Percentiles rank a stretch among this genome's conserved stretches.
phyloP scores from a whole-genome alignment of 2,888 invertebrate species.

The Heteropelma amictum region DNA sequence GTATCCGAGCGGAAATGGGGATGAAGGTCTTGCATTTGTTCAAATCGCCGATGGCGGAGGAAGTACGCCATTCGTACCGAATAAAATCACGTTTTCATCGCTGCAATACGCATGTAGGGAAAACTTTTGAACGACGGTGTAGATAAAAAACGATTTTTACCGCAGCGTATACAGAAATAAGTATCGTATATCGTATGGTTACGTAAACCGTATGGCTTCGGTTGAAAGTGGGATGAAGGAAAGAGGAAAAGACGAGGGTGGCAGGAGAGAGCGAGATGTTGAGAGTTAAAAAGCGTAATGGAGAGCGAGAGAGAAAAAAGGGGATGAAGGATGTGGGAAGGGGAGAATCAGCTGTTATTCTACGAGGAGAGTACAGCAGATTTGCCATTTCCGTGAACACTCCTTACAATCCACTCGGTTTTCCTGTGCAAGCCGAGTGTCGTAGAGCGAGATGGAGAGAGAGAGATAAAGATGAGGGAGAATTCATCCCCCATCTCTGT shows the following conservation, averaged over 20 bases:
- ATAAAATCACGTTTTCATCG: no score
- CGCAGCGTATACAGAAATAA: constrained; percentile 39
- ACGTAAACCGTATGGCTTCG: constrained; percentile 30
- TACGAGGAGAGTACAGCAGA: constrained; percentile 62
- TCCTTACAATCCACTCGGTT: constrained; percentile 45
- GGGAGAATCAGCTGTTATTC: constrained; percentile 47
- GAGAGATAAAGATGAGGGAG: neutral
- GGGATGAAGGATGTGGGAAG: constrained; percentile 1
- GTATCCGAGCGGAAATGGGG: no score
- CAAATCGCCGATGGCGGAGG: no score
- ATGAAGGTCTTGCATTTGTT: no score
- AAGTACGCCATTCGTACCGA: no score
- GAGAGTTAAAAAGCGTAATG: neutral
- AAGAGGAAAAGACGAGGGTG: constrained; percentile 9
- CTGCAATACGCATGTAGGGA: neutral
- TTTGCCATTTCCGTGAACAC: constrained; percentile 62
- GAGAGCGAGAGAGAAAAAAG: neutral
- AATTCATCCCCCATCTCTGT: neutral
- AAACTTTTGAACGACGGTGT: neutral
- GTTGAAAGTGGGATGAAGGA: constrained; percentile 20
- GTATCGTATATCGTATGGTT: constrained; percentile 24
- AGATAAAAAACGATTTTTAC: constrained; percentile 28
- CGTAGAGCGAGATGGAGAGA: neutral
- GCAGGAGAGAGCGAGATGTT: neutral
- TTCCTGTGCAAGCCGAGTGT: constrained; percentile 12